Evolutionary conservation across 2,797 vertebrate species (phyloP), one percentile per base, ranked within the genome.

Genomic region (Hybognathus amarus): DNA sequence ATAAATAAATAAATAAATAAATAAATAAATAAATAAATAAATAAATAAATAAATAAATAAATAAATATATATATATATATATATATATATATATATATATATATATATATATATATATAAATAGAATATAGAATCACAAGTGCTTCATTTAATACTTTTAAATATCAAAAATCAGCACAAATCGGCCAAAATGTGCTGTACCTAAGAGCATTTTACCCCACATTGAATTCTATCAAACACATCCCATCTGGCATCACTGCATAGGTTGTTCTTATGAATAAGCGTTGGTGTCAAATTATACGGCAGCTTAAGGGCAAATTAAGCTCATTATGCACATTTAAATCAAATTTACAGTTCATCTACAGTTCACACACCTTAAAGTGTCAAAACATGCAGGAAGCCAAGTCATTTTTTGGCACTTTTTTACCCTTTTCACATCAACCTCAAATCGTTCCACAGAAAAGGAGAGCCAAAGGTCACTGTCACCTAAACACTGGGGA

Each of bases 401-500:
- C 59, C 45, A 76, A 45, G 33, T 76, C 2, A 68, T 63, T 42
- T 59, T 20, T 17, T 20, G 66, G 10, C 54, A 50, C 36, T 30
- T 76, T 86, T 17, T 68, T 42, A n/a, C 30, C 24, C 13, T 40
- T 59, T 63, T 59, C 36, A 40, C 40, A 47, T 47, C 33, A 64
- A 24, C 77, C 69, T 66, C 71, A 71, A 18, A 82, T 67, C 24
- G 75, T 76, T n/a, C 47, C 9, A 13, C 75, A 85, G 77, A 76
- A 73, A 83, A 86, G 81, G 83, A 71, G 71, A 85, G 56, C 27
- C 27, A 79, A 88, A 90, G 88, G 88, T 88, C 85, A 85, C 47
- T 50, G 45, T 71, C 73, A 74, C 77, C 83, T 87, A 79, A 89
- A 84, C 67, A 82, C 66, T 63, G 64, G 54, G 87, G 83, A 86